These are phyloP conservation scores for Lithophane socia DNA, from an alignment of 2,888 invertebrate species.

Conservation along the genomic window DNA sequence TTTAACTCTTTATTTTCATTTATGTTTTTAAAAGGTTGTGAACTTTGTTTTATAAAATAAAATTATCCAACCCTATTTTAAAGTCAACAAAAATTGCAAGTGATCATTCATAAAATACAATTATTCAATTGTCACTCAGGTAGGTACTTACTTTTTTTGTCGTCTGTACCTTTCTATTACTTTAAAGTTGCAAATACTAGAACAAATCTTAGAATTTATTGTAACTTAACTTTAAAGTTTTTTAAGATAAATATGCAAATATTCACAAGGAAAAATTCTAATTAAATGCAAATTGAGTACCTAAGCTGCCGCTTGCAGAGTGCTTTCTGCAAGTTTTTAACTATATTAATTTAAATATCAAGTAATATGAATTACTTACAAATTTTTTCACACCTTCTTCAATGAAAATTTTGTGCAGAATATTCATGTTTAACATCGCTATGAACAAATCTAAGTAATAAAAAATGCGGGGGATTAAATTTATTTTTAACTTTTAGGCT, in stretches of 20 bases:
- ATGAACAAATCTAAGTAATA: background rate
- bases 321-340: slow-evolving; percentile 22
- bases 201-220: slow-evolving; percentile 11
- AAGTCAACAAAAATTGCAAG: background rate
- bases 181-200: background rate
- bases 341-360: slow-evolving; percentile 39
- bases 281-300: slow-evolving; percentile 46
- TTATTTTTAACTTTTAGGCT: too few species aligned
- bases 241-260: slow-evolving; percentile 24
- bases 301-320: slow-evolving; percentile 13
- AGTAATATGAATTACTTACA: background rate
- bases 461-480: background rate
- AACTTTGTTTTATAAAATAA: too few species aligned
- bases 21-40: too few species aligned
- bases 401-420: slow-evolving; percentile 8
- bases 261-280: slow-evolving; percentile 30
- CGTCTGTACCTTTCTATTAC: slow-evolving; percentile 5
- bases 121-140: background rate
- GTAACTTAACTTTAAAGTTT: slow-evolving; percentile 19
- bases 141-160: background rate
- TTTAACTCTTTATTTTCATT: background rate
- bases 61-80: background rate
- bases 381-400: background rate
- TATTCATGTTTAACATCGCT: background rate
- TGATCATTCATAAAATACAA: background rate